Evolutionary conservation across 1,140 invertebrate species (phyloP), one percentile per base, ranked within the genome.

Genomic region (Drosophila oshimai): DNA sequence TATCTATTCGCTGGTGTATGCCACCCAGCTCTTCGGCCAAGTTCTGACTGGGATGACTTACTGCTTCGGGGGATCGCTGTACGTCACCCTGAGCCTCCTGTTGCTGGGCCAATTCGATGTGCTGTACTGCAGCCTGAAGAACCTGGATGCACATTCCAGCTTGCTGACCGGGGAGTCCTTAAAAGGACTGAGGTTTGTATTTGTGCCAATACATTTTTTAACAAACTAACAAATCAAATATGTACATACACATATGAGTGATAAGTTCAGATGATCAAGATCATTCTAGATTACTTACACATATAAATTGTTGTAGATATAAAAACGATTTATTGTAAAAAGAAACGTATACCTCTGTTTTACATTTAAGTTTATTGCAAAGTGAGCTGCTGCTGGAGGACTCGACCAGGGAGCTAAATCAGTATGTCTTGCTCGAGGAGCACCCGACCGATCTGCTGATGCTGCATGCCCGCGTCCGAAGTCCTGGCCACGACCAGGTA

Each of bases 111-210:
- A 90, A 13, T 90, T 78, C 20, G 89, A 90, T 61, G 75, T 90
- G 26, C 83, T 90, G 13, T 90, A 71, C 46, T 90, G 89, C 20
- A 90, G 89, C 31, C 69, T 90, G 0, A 90, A 90, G 75, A 90
- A 90, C 55, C 22, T 90, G 29, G 76, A 78, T 55, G 74, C 69
- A 4, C 79, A 89, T 61, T 62, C 75, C 0, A 45, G 44, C 26
- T 20, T 90, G 6, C 3, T 77, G 7, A 33, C 65, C 0, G 75
- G 75, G 0, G 74, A 61, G 31, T 58, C 74, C 0, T 4, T 70
- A 2, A 39, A 41, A 7, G 41, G 18, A 2, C 61, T 89, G 12
- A 28, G 68, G 89, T 90, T 15, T 34, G 78, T 79, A 17, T n/a
- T 12, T n/a, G n/a, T n/a, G n/a, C n/a, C n/a, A n/a, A n/a, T n/a